Percentiles rank a stretch among this genome's conserved stretches.
phyloP scores from a whole-genome alignment of 2,888 invertebrate genomes.

The Syritta pipiens region DNA sequence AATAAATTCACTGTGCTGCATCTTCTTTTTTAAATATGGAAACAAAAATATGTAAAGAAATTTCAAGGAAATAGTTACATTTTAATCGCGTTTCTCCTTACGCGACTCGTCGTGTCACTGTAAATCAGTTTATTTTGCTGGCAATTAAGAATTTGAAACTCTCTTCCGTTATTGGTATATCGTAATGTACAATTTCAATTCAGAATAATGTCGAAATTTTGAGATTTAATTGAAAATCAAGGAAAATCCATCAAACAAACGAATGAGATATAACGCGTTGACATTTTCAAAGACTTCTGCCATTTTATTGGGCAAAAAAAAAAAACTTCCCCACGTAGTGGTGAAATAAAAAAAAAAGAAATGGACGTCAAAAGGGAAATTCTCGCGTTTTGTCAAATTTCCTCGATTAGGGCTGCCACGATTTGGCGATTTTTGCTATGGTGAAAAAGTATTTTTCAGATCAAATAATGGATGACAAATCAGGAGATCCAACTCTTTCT shows the following conservation, averaged over 20 bases:
- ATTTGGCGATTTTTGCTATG: neutral
- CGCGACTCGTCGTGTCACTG: constrained; percentile 1
- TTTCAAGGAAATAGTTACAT: constrained; percentile 29
- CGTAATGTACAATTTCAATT: constrained; percentile 19
- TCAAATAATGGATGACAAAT: too few species aligned
- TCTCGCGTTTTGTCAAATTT: constrained; percentile 36
- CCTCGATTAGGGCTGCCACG: constrained; percentile 27
- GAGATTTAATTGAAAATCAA: constrained; percentile 21
- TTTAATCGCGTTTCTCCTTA: constrained; percentile 18
- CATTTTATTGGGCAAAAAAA: constrained; percentile 51
- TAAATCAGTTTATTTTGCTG: constrained; percentile 2
- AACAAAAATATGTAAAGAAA: constrained; percentile 10
- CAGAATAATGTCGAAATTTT: constrained; percentile 16
- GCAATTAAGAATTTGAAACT: neutral
- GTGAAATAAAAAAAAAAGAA: constrained; percentile 24
- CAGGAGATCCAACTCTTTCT: too few species aligned
- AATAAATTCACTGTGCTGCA: too few species aligned
- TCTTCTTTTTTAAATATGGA: neutral
- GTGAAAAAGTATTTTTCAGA: too few species aligned
- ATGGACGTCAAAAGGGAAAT: constrained; percentile 50
- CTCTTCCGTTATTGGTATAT: neutral
- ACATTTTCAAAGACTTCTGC: constrained; percentile 59
- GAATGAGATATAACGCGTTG: constrained; percentile 57
- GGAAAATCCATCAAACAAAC: constrained; percentile 11
- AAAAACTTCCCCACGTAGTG: constrained; percentile 17